Percentiles rank a stretch among this genome's conserved stretches.
Conservation (phyloP, 2,113 vertebrate genomes). For the Penelope pileata region DNA sequence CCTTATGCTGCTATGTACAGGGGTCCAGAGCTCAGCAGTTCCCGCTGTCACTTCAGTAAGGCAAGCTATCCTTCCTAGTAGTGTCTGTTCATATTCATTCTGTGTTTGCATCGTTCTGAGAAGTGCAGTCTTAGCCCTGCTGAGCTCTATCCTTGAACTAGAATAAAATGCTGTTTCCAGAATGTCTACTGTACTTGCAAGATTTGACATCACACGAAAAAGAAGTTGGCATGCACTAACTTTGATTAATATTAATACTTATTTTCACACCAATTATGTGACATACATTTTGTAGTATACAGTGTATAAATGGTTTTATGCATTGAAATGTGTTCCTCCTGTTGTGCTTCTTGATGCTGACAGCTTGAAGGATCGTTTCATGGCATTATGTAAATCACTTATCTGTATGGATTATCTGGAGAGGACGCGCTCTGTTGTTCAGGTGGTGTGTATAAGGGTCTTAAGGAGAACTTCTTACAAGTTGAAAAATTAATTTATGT, state of each 20-base stretch:
- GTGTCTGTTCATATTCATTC: background rate
- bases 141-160: background rate
- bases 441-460: background rate
- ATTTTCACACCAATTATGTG: background rate
- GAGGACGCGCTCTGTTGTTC: background rate
- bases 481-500: background rate
- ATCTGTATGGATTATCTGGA: background rate
- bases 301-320: background rate
- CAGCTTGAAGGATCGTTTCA: background rate
- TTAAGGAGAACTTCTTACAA: background rate
- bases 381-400: background rate
- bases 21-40: background rate
- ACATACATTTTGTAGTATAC: fast-evolving
- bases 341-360: background rate
- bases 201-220: background rate
- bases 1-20: background rate
- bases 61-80: background rate
- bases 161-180: background rate
- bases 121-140: background rate
- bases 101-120: background rate
- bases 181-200: background rate
- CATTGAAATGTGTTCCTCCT: background rate
- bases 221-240: background rate
- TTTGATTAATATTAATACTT: background rate
- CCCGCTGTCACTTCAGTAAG: too few relatives aligned